Percentiles rank a stretch among this genome's conserved stretches.
Conservation (phyloP, 2,113 vertebrate species). For the Xyliphius kryptos region DNA sequence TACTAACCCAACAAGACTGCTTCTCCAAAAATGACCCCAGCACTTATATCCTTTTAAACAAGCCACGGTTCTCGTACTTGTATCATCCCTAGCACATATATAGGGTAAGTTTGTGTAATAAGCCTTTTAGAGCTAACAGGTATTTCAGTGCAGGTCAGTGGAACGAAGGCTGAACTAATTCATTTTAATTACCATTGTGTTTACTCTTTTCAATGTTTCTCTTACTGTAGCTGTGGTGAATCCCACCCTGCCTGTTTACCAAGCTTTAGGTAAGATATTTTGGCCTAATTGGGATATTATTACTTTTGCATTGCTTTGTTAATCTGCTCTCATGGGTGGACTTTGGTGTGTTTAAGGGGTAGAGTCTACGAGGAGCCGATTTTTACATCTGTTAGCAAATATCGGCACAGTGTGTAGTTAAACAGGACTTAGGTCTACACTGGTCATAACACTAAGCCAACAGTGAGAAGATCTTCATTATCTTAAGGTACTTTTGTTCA, state of each 20-base stretch:
- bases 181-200: neutral
- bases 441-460: constrained; percentile 11
- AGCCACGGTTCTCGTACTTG: too few species aligned
- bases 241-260: constrained; percentile 2
- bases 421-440: constrained; percentile 41
- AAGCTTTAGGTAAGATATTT: constrained; percentile 33
- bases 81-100: too few species aligned
- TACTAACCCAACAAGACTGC: too few species aligned
- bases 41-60: too few species aligned
- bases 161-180: too few species aligned
- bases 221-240: constrained; percentile 1
- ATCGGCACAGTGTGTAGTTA: constrained; percentile 52
- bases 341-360: constrained; percentile 64
- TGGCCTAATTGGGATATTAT: constrained; percentile 39
- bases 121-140: too few species aligned
- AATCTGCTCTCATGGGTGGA: constrained; percentile 42
- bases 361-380: constrained; percentile 47
- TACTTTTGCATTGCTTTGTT: constrained; percentile 43
- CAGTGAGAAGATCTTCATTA: constrained; percentile 17
- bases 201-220: neutral
- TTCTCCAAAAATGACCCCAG: too few species aligned
- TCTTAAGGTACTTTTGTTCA: constrained; percentile 9
- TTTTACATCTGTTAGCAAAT: constrained; percentile 45
- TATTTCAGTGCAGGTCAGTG: too few species aligned
- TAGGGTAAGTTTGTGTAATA: too few species aligned